phyloP scores from a whole-genome alignment of 2,888 invertebrate species.

The Acronicta alni region DNA sequence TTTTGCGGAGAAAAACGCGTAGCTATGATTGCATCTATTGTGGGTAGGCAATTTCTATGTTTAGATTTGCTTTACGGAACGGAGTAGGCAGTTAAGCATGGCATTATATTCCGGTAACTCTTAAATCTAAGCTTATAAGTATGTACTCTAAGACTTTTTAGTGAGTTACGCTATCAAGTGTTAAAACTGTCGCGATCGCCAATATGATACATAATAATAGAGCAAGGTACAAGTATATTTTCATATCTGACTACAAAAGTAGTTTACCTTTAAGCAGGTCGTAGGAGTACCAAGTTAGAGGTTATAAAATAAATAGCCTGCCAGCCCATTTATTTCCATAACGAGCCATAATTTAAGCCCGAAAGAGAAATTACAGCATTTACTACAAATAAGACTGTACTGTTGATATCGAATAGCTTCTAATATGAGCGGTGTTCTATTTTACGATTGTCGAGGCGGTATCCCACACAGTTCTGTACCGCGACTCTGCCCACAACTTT shows the following conservation, averaged over 20 bases:
- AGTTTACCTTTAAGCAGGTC: conserved; percentile 7
- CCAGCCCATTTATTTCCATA: conserved; percentile 29
- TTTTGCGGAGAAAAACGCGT: conserved; percentile 24
- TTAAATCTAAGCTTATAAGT: too few relatives aligned
- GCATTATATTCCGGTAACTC: conserved; percentile 10
- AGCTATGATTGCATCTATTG: conserved; percentile 34
- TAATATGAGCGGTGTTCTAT: conserved; percentile 40
- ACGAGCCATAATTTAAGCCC: conserved; percentile 24
- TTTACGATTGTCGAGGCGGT: conserved; percentile 36
- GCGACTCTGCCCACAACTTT: conserved; percentile 58
- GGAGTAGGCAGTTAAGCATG: conserved; percentile 16
- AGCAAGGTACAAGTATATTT: conserved; percentile 1
- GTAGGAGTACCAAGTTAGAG: conserved; percentile 1
- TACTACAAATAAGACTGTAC: conserved; percentile 25
- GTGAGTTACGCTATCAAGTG: background rate
- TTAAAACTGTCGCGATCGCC: background rate
- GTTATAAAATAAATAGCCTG: conserved; percentile 20
- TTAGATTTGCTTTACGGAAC: conserved; percentile 44
- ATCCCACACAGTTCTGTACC: conserved; percentile 49
- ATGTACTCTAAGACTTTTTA: too few relatives aligned
- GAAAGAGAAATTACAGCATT: conserved; percentile 39
- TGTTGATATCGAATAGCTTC: conserved; percentile 39
- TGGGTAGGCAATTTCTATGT: conserved; percentile 39
- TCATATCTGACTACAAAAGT: conserved; percentile 2
- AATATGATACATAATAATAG: background rate